Percentiles rank a stretch among this genome's conserved stretches.
Conservation (phyloP, 2,797 vertebrate species). For the Myotis pilosus region DNA sequence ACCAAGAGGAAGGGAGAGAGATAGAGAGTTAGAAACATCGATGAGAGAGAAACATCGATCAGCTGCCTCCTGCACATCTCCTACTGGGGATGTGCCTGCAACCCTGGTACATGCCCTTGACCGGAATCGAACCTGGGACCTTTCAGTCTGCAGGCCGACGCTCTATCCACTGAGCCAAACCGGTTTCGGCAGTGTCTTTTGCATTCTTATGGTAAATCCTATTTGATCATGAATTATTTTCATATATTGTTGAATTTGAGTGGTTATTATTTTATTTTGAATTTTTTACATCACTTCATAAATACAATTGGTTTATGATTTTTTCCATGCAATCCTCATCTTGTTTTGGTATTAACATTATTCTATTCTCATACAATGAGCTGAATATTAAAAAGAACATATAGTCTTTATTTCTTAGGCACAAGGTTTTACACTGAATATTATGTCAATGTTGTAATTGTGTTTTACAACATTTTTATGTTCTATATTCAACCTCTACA, state of each 20-base stretch:
- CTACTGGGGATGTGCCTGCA: too few species aligned
- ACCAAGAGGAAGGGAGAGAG: too few species aligned
- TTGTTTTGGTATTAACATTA: neutral
- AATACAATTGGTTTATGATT: neutral
- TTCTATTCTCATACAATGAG: neutral
- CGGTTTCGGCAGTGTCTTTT: too few species aligned
- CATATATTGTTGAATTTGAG: neutral
- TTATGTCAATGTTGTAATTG: neutral
- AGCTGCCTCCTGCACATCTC: too few species aligned
- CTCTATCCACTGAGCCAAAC: too few species aligned
- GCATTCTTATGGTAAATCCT: neutral
- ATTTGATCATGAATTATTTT: slow-evolving; percentile 5
- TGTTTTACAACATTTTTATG: slow-evolving; percentile 18
- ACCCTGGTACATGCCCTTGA: too few species aligned
- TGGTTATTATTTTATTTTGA: neutral
- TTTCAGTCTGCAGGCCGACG: too few species aligned
- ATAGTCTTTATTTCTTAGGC: neutral
- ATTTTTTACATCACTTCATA: slow-evolving; percentile 38
- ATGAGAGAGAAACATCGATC: too few species aligned
- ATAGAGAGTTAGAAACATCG: too few species aligned
- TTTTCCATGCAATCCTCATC: neutral
- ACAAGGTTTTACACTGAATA: slow-evolving; percentile 2
- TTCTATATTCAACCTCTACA: neutral
- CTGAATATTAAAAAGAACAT: neutral
- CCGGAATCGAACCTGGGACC: too few species aligned